Evolutionary conservation across 2,113 vertebrate species (phyloP), one percentile per base, ranked within the genome.

Genomic region (Ameiurus melas): DNA sequence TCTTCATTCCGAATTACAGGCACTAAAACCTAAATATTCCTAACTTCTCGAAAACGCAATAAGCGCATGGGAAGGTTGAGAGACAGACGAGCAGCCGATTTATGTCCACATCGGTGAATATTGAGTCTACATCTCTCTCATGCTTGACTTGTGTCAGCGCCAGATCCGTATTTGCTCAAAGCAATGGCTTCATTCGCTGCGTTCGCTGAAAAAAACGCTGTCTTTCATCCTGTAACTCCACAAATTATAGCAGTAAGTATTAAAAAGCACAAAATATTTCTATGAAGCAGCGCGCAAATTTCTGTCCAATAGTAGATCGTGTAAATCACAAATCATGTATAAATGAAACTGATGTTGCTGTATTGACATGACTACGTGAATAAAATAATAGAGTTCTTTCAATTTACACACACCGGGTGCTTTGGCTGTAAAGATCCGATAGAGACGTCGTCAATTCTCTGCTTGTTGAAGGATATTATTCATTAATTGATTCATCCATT

Each of bases 31-130:
- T 57, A 57, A 58, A 81, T 82, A 83, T 62, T 16, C 19, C 12
- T 17, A 83, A 33, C 39, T 27, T 85, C 73, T 82, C 30, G 22
- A 58, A 85, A 85, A 85, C 80, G 85, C 88, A 90, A 75, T 87
- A 83, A 87, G 57, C 33, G 75, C 68, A 80, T 33, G 22, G 33
- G 19, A 55, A 89, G 33, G 51, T 33, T 36, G 80, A 85, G 68
- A 83, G 62, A 83, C 12, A 85, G 83, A 43, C 47, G 78, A 57
- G 53, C 55, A 58, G n/a, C 36, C 19, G 17, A 82, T 81, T 36
- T 82, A 60, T 33, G 39, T n/a, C 51, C 75, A 78, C 39, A 27
- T 25, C 13, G 39, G 39, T 77, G 73, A 81, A 58, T 58, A 81
- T 58, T 57, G 53, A 81, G 19, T 81, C 53, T 12, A 33, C n/a